A percentile compares a stretch with the other conserved stretches of the same genome.
Evolutionary conservation across 2,888 invertebrate genomes (phyloP).

Genomic region (Agapetus fuscipes): DNA sequence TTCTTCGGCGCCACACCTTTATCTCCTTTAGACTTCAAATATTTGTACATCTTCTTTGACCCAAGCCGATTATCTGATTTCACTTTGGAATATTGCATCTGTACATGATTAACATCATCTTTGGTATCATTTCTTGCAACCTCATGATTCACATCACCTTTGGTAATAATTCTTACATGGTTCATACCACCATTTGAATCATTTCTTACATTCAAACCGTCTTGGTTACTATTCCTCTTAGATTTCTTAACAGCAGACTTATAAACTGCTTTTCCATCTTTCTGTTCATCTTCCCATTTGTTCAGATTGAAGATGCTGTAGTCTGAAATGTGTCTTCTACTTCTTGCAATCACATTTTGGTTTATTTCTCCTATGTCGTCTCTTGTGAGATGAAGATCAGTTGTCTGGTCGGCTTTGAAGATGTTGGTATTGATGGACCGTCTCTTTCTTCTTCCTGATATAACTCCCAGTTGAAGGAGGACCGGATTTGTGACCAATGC

Average conservation of each 20-base stretch:
- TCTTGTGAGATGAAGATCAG: neutral
- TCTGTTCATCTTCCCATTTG: neutral
- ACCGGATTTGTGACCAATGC: conserved; percentile 69
- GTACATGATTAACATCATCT: neutral
- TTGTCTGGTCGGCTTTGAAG: conserved; percentile 7
- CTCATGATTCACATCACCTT: no score
- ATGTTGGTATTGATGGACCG: conserved; percentile 25
- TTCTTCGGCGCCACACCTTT: neutral
- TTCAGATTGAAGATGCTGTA: neutral
- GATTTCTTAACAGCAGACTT: neutral
- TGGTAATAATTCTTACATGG: no score
- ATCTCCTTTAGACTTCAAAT: neutral
- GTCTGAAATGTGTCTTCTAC: neutral
- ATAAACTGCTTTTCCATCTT: neutral
- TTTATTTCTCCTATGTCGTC: no score
- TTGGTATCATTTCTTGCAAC: neutral
- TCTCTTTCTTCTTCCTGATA: conserved; percentile 51
- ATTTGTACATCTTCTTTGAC: neutral
- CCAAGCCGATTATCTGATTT: neutral
- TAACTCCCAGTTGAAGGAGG: conserved; percentile 65
- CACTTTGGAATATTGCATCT: neutral
- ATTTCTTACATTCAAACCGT: no score
- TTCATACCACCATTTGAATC: no score
- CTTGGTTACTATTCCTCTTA: neutral
- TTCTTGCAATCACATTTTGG: neutral